Conservation (phyloP, 23 tunicate species). For the Trididemnum clinides region DNA sequence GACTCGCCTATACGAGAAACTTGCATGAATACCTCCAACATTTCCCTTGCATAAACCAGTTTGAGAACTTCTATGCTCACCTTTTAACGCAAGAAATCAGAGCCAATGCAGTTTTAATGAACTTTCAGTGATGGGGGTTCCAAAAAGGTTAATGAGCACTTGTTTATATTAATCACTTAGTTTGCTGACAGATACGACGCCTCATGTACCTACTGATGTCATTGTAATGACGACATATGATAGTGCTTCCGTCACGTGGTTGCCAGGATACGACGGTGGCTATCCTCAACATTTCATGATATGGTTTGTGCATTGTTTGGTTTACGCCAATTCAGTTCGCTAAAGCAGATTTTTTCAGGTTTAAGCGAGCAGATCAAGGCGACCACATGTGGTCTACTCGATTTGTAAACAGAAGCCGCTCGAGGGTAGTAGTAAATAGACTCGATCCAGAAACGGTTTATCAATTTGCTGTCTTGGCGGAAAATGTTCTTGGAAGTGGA, state of each 20-base stretch:
- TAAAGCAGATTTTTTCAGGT: slow-evolving; percentile 30
- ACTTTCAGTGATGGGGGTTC: no score
- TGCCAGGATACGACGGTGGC: slow-evolving; percentile 94
- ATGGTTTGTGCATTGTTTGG: slow-evolving; percentile 42
- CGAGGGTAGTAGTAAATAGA: slow-evolving; percentile 57
- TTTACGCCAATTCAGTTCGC: not conserved
- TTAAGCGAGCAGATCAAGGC: slow-evolving; percentile 72
- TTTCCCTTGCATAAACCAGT: no score
- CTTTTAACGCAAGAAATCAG: not conserved
- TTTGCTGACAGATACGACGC: slow-evolving; percentile 77
- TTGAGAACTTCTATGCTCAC: not conserved
- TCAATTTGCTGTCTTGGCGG: slow-evolving; percentile 78
- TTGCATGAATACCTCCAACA: no score
- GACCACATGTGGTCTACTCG: slow-evolving; percentile 77
- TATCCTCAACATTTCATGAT: slow-evolving; percentile 87
- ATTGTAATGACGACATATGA: slow-evolving; percentile 47
- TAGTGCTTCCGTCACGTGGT: slow-evolving; percentile 68
- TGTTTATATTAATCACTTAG: no score
- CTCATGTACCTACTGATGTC: slow-evolving; percentile 59
- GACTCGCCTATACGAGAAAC: no score
- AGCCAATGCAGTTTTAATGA: no score
- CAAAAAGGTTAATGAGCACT: no score
- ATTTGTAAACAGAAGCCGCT: slow-evolving; percentile 50
- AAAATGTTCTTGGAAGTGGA: slow-evolving; percentile 82
- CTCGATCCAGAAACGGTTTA: slow-evolving; percentile 80